Evolutionary conservation across 2,888 invertebrate genomes (phyloP), one percentile per base, ranked within the genome.

Genomic region (Tolmerus cingulatus): DNA sequence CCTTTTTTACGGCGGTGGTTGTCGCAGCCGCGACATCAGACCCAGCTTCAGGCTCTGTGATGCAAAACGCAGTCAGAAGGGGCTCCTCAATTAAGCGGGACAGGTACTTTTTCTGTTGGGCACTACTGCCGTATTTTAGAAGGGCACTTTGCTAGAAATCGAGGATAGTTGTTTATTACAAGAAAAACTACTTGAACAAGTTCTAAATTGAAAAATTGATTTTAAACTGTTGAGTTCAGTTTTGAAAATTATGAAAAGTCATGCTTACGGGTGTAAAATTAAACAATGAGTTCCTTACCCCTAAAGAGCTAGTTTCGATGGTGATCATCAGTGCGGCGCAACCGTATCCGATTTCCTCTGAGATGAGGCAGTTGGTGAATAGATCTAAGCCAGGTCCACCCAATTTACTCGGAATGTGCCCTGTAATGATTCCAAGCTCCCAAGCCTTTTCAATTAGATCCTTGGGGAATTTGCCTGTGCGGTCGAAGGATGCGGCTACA

Each of bases 391-490:
- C 92, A 87, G 92, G 85, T 16, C 92, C 92, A 95, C 97, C 97
- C 91, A 94, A 93, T 90, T 96, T 94, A 90, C 95, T 94, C 1
- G 98, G 98, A 89, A 99, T 95, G 91, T 97, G 97, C 40, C 95
- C 94, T 91, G 98, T 99, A 93, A 97, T 95, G 9, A 99, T 94
- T 23, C 99, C 99, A 66, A 98, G 90, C 84, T 93, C 93, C 96
- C 97, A 98, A 0, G 98, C 98, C 92, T 98, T 98, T 94, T 98
- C 98, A 27, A 99, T 94, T 87, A 99, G 94, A 12, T 97, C 97
- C 97, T 97, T 97, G 0, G 99, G 99, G 93, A 97, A 99, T 93
- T 97, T 96, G 89, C 98, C 98, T 84, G 96, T 95, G 92, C 94
- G 96, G 93, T 99, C 99, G 92, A 97, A 95, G 87, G 98, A 95